Evolutionary conservation across 2,888 invertebrate species (phyloP), one percentile per base, ranked within the genome.

Genomic region (Petrolisthes manimaculis): DNA sequence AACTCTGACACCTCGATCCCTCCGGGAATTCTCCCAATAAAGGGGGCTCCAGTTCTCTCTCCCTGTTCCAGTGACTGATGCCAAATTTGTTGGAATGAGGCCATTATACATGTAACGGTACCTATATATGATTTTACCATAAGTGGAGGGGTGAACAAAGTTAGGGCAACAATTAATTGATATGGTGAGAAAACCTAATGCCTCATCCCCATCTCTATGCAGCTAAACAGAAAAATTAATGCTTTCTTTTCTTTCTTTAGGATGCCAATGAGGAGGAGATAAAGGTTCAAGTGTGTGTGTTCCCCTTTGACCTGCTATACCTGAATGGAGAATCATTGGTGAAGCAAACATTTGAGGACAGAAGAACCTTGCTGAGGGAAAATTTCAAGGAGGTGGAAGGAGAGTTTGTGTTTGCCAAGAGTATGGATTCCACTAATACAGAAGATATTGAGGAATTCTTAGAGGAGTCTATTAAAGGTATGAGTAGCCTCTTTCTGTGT

Each of bases 381-480:
- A 94, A 96, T 92, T 97, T 98, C 92, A 94, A 94, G 14, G 91
- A 93, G 91, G 92, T 94, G 5, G 93, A 93, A 92, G 98, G 97
- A 0, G 95, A 96, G 92, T 99, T 99, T 95, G 94, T 95, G 92
- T 97, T 98, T 93, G 99, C 99, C 0, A 96, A 95, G 6, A 95
- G 95, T 75, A 93, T 96, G 89, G 98, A 98, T 93, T 90, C 90
- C 4, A 89, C 90, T n/a, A 91, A 95, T 86, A 96, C 96, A 93
- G 99, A 99, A 92, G 97, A 98, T 93, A 97, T 99, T 86, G 96
- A 97, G 93, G 96, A 96, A 92, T 98, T 99, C 93, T 94, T 99
- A 86, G 98, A 99, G 86, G 97, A 97, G 92, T 96, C 99, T 5
- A 95, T 99, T 86, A 97, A 97, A 94, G 96, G 96, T 95, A 92